Evolutionary conservation across 2,797 vertebrate species (phyloP).

Genomic region (Dendrocincla tyrannina): DNA sequence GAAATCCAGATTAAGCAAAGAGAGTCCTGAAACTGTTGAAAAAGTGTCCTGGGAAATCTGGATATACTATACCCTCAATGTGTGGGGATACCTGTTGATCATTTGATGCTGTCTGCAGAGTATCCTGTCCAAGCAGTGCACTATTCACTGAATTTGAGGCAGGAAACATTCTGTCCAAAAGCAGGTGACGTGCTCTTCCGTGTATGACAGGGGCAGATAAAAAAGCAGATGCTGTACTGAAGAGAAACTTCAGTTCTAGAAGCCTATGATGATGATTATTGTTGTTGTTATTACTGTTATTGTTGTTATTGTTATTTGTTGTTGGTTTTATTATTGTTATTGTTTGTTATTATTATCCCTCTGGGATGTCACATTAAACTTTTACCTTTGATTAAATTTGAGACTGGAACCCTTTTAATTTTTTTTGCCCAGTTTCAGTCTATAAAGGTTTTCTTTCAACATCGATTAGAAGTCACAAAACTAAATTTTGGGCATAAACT

Average conservation of each 20-base stretch:
- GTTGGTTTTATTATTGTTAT: not conserved
- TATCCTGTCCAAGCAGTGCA: not conserved
- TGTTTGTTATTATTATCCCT: not conserved
- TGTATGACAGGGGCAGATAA: not conserved
- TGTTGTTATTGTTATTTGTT: not conserved
- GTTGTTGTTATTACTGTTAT: not conserved
- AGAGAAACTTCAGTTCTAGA: not conserved
- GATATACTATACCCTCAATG: not conserved
- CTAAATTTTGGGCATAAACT: not conserved
- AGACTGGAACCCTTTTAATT: not conserved
- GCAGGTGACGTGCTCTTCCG: not conserved
- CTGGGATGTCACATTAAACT: not conserved
- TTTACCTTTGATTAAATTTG: not conserved
- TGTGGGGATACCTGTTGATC: not conserved
- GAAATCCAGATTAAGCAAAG: not conserved
- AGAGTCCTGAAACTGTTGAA: not conserved
- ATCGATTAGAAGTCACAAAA: not conserved
- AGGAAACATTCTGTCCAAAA: not conserved
- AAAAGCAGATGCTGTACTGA: not conserved
- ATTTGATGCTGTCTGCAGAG: not conserved
- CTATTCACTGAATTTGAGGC: not conserved
- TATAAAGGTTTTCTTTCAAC: not conserved
- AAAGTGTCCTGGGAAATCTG: not conserved
- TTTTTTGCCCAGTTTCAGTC: not conserved
- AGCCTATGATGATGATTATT: not conserved